Percentiles rank a stretch among this genome's conserved stretches.
Evolutionary conservation across 2,113 vertebrate species (phyloP).

Genomic region (Pseudorectes ferrugineus): DNA sequence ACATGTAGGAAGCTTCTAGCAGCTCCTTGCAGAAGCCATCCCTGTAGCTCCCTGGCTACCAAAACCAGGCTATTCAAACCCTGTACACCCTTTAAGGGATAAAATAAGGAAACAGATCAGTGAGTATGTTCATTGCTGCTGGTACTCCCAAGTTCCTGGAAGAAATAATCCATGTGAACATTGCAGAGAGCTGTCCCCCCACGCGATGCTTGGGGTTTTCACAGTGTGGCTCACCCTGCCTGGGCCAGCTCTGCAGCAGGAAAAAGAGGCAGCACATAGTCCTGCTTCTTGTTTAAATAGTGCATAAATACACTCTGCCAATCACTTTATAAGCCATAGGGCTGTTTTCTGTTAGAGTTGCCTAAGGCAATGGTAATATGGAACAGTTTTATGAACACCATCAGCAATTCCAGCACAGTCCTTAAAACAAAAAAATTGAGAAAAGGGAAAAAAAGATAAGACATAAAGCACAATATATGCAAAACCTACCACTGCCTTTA

Average conservation of each 20-base stretch:
- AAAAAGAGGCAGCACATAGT: not conserved
- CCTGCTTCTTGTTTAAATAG: not conserved
- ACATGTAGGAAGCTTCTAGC: not conserved
- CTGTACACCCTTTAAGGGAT: not conserved
- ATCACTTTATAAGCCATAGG: not conserved
- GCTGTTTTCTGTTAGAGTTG: not conserved
- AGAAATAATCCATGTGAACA: not conserved
- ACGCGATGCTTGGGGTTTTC: accelerated
- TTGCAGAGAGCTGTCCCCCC: not conserved
- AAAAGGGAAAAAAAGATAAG: not conserved
- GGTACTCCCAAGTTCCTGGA: not conserved
- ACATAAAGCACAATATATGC: not conserved
- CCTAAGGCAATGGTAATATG: not conserved
- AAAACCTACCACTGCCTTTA: not conserved
- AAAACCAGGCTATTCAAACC: not conserved
- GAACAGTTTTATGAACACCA: not conserved
- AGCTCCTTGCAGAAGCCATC: not conserved
- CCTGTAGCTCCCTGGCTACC: not conserved
- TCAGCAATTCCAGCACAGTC: not conserved
- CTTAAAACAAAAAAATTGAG: not conserved
- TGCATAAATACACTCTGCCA: not conserved
- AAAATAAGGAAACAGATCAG: not conserved
- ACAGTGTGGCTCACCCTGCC: not conserved
- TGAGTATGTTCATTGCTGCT: accelerated
- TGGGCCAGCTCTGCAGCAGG: not conserved